A percentile compares a stretch with the other conserved stretches of the same genome.
phyloP scores from a whole-genome alignment of 2,888 invertebrate species.

The Drosophila greeni region DNA sequence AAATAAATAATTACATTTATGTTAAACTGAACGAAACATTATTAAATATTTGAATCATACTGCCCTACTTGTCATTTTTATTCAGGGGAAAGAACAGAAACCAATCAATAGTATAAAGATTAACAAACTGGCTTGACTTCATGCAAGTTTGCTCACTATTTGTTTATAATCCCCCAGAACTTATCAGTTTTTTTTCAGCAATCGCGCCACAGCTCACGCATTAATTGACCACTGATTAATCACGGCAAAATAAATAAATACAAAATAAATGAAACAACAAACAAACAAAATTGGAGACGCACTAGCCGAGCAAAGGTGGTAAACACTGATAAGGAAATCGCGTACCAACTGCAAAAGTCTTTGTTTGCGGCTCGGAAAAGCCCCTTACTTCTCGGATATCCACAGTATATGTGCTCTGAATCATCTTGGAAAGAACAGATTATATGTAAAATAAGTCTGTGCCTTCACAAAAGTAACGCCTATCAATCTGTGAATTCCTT shows the following conservation, averaged over 20 bases:
- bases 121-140: neutral
- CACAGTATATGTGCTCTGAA: constrained; percentile 16
- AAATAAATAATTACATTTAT: neutral
- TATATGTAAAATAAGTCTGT: neutral
- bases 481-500: constrained; percentile 23
- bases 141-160: neutral
- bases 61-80: too few species aligned
- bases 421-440: constrained; percentile 23
- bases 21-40: neutral
- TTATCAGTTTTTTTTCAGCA: constrained; percentile 16
- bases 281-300: constrained; percentile 30
- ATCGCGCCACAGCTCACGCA: constrained; percentile 21
- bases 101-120: neutral
- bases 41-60: neutral
- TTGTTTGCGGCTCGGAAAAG: constrained; percentile 25
- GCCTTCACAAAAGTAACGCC: constrained; percentile 11
- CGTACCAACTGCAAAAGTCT: constrained; percentile 4
- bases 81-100: neutral
- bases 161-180: constrained; percentile 4
- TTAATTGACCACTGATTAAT: constrained; percentile 31
- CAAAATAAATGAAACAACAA: constrained; percentile 2
- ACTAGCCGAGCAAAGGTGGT: constrained; percentile 23
- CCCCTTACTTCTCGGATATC: constrained; percentile 8
- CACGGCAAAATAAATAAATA: constrained; percentile 12
- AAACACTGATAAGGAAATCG: constrained; percentile 41